Evolutionary conservation across 2,113 vertebrate species (phyloP).

Genomic region (Corythornis cristatus): DNA sequence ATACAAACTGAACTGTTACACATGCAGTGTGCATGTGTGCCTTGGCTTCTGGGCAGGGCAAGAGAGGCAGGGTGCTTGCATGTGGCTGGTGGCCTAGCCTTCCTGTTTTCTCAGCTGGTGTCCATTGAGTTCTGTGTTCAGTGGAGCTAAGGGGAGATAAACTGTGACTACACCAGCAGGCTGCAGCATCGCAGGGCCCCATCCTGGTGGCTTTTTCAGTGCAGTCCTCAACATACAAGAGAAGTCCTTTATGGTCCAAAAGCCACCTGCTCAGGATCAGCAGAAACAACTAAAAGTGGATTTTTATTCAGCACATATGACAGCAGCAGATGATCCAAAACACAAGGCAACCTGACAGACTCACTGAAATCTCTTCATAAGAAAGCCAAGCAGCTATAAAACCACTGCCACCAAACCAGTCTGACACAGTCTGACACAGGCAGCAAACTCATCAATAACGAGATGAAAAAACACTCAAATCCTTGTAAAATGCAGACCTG

Average conservation of each 20-base stretch:
- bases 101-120: background rate
- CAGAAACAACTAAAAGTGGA: background rate
- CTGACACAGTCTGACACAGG: background rate
- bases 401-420: background rate
- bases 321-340: background rate
- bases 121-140: accelerated
- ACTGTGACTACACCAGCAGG: accelerated
- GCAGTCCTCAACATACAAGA: background rate
- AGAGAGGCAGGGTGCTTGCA: accelerated
- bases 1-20: background rate
- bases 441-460: background rate
- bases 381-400: background rate
- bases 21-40: background rate
- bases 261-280: background rate
- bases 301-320: background rate
- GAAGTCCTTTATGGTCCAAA: background rate
- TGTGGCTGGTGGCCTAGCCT: background rate
- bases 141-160: background rate
- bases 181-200: background rate
- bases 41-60: background rate
- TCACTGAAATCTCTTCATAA: background rate
- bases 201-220: background rate
- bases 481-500: background rate
- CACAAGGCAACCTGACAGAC: background rate
- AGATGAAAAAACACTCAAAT: background rate